Conservation (phyloP, 1,140 invertebrate species). For the Gonatopus flavifemur region DNA sequence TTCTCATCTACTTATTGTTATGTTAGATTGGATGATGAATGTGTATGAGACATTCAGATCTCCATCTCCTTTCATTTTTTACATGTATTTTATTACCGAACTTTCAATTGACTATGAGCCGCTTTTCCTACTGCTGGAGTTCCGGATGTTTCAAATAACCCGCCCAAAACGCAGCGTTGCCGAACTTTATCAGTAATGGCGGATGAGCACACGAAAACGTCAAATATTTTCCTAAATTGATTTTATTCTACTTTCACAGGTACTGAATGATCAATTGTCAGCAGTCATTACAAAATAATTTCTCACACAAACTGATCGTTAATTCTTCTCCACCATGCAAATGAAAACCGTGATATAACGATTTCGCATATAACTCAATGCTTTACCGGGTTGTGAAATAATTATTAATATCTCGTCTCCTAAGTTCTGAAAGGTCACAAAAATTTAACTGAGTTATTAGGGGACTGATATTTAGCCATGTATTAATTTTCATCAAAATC, state of each 20-base stretch:
- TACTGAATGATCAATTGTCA: not conserved
- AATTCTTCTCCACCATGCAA: not conserved
- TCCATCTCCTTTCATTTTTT: too few species aligned
- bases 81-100: too few species aligned
- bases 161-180: too few species aligned
- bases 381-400: not conserved
- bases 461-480: not conserved
- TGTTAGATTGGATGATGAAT: too few species aligned
- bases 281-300: not conserved
- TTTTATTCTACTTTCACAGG: not conserved
- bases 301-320: not conserved
- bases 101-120: too few species aligned
- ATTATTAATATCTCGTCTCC: not conserved
- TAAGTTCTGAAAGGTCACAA: not conserved
- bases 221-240: too few species aligned
- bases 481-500: slow-evolving; percentile 6
- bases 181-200: too few species aligned
- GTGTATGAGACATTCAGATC: too few species aligned
- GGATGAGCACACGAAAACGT: too few species aligned
- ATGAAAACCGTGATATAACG: slow-evolving; percentile 1
- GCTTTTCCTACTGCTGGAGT: too few species aligned
- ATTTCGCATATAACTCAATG: slow-evolving; percentile 1
- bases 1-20: too few species aligned
- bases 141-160: too few species aligned
- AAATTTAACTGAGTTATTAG: slow-evolving; percentile 5